phyloP scores from a whole-genome alignment of 2,113 vertebrate genomes.

The Dromas ardeola region DNA sequence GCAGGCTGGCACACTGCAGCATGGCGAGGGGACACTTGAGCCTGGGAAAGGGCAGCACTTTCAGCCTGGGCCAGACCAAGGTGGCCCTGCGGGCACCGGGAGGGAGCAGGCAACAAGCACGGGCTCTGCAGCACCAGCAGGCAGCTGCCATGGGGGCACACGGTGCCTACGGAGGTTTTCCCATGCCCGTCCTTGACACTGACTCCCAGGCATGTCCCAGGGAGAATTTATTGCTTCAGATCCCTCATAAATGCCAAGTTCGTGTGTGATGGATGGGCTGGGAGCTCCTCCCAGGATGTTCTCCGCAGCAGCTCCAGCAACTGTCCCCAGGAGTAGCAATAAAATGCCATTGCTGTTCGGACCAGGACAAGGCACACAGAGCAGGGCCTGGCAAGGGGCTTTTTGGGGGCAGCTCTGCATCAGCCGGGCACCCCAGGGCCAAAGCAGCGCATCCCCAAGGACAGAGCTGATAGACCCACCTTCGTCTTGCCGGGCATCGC shows the following conservation, averaged over 20 bases:
- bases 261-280: not conserved
- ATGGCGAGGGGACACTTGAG: not conserved
- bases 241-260: not conserved
- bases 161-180: rapidly evolving
- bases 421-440: not conserved
- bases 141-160: rapidly evolving
- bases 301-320: not conserved
- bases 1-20: not conserved
- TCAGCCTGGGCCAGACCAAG: not conserved
- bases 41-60: not conserved
- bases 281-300: not conserved
- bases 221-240: not conserved
- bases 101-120: not conserved
- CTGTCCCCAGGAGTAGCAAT: not conserved
- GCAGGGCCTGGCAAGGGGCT: not conserved
- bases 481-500: not conserved
- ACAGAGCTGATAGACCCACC: not conserved
- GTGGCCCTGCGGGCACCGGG: not conserved
- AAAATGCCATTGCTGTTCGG: not conserved
- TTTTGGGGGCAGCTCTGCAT: not conserved
- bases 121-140: rapidly evolving
- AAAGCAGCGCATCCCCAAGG: not conserved
- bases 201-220: rapidly evolving
- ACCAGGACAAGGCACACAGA: rapidly evolving
- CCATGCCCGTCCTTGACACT: not conserved